These are phyloP conservation scores for Pantherophis guttatus DNA, from an alignment of 2,113 vertebrate genomes.

Conservation along the genomic window DNA sequence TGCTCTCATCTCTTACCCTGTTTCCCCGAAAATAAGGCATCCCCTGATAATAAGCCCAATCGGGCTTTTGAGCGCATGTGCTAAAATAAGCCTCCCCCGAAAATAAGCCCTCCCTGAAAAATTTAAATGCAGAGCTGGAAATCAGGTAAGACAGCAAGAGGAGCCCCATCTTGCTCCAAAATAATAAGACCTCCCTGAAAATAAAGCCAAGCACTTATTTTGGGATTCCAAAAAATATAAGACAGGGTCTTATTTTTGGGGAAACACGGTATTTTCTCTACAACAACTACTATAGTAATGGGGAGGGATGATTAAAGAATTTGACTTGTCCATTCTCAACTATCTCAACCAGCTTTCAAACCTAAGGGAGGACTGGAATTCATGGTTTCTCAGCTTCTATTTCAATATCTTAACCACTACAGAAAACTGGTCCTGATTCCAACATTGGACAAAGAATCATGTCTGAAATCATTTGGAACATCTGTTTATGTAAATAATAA, in stretches of 20 bases:
- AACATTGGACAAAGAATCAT: neutral
- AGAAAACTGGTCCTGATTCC: neutral
- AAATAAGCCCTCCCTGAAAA: no score
- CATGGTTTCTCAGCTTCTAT: neutral
- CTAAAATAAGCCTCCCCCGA: no score
- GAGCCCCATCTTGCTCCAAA: no score
- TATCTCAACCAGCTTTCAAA: neutral
- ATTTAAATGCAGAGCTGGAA: no score
- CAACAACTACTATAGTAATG: neutral
- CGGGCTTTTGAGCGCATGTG: no score
- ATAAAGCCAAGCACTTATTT: no score
- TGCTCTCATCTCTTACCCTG: neutral
- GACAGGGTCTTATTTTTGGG: no score
- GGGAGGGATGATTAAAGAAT: neutral
- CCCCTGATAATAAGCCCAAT: no score
- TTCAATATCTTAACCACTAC: neutral
- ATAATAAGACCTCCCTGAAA: no score
- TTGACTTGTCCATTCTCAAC: neutral
- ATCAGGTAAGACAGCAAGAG: no score
- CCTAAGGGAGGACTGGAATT: neutral
- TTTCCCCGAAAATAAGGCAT: no score
- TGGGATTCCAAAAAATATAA: no score
- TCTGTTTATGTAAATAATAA: neutral
- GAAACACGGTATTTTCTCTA: neutral
- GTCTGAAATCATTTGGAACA: neutral